These are phyloP conservation scores for Erebia palarica DNA, from an alignment of 2,888 invertebrate genomes.

Conservation along the genomic window DNA sequence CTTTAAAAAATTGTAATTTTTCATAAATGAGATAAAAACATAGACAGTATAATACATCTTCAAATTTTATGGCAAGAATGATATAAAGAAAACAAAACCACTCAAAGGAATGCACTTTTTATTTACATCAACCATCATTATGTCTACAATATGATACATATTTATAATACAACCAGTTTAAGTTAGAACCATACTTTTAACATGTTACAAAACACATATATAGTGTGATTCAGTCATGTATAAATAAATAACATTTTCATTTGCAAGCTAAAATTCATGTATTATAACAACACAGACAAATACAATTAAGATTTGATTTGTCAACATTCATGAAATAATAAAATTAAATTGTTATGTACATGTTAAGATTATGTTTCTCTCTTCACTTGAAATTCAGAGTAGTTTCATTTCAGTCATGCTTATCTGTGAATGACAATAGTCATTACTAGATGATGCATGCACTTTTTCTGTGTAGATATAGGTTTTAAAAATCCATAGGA, in stretches of 20 bases:
- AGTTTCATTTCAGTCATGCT: not conserved
- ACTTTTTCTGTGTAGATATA: not conserved
- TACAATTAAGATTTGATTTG: not conserved
- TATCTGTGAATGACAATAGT: not conserved
- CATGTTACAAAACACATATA: not conserved
- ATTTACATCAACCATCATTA: constrained; percentile 55
- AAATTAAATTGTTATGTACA: no score
- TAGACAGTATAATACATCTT: no score
- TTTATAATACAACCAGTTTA: constrained; percentile 17
- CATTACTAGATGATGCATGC: not conserved
- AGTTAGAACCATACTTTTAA: not conserved
- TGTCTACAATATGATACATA: constrained; percentile 35
- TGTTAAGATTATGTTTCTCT: not conserved
- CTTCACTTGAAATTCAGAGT: not conserved
- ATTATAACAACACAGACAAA: no score
- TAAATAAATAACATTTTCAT: no score
- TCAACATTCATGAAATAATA: not conserved
- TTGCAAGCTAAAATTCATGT: no score
- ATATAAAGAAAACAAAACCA: constrained; percentile 54
- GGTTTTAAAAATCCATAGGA: no score
- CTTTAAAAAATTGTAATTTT: no score
- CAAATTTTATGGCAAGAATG: not conserved
- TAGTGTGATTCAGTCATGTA: not conserved
- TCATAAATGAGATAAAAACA: not conserved
- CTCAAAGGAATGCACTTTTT: constrained; percentile 68